phyloP scores from a whole-genome alignment of 2,113 vertebrate species.

The Antechinus stuartii region DNA sequence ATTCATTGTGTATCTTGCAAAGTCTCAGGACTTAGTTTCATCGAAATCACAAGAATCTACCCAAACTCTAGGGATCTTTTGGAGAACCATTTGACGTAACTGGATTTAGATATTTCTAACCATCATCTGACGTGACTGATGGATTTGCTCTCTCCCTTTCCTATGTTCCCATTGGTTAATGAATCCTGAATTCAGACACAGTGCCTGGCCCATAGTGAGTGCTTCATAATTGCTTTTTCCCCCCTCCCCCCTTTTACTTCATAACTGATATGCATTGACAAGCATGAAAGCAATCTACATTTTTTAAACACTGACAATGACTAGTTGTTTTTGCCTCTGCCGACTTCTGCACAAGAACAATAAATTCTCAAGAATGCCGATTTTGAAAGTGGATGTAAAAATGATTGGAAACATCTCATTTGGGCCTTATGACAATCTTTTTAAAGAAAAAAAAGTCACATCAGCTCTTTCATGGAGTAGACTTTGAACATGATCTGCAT shows the following conservation, averaged over 20 bases:
- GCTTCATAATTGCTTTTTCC: neutral
- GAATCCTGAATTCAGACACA: neutral
- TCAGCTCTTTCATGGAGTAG: neutral
- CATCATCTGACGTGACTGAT: neutral
- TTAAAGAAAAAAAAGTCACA: neutral
- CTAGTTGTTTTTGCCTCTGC: conserved; percentile 41
- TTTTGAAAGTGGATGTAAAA: conserved; percentile 30
- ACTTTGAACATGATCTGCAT: conserved; percentile 5
- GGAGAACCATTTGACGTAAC: neutral
- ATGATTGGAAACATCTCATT: conserved; percentile 9
- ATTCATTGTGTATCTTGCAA: conserved; percentile 11
- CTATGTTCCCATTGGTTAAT: neutral
- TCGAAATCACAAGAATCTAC: neutral
- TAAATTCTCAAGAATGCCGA: neutral
- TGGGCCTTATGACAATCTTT: neutral
- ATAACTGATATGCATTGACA: neutral
- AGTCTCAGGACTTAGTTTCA: neutral
- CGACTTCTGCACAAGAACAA: conserved; percentile 19
- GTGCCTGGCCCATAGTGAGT: neutral
- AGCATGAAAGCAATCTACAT: neutral
- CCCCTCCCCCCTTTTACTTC: conserved; percentile 24
- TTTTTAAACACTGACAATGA: neutral
- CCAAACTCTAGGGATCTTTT: neutral
- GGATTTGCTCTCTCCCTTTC: neutral
- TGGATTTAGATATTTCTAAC: conserved; percentile 2